Base-by-base conservation (phyloP, 1,140 invertebrate species). In the Epicauta chinensis region DNA sequence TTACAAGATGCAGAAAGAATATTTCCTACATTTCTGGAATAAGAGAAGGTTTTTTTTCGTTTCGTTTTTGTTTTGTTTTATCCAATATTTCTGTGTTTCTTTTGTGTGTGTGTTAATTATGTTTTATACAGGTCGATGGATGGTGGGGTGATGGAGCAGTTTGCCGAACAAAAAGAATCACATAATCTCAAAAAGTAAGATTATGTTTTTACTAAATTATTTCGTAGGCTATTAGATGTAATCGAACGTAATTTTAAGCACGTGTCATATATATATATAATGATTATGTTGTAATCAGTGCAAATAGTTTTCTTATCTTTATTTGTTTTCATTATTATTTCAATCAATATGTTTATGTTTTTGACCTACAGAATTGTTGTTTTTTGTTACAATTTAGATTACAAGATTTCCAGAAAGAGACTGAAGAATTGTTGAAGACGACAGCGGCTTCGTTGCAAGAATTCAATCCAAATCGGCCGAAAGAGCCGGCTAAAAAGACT, bases 351-450 rank as follows among this genome's bases (percentile, higher is more conserved):
- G n/a, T n/a, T n/a, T n/a, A n/a, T n/a, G n/a, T n/a, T n/a, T n/a
- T n/a, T n/a, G n/a, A n/a, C n/a, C n/a, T n/a, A n/a, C n/a, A n/a
- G n/a, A n/a, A n/a, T n/a, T n/a, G n/a, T n/a, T n/a, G n/a, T n/a
- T n/a, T n/a, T n/a, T n/a, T n/a, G n/a, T n/a, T n/a, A n/a, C n/a
- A n/a, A n/a, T n/a, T 1, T 23, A 60, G 47, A 32, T 52, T 57
- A 36, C 48, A 51, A 34, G 55, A 55, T 11, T 45, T 44, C 2
- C 48, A 42, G 23, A 57, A 41, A 23, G 53, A 60, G 29, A 54
- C 44, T 13, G 44, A 60, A 39, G 58, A 55, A 46, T 51, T 60
- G 37, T 41, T 60, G 36, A 44, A 43, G 12, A 56, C 34, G 41
- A 34, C 53, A 2, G 23, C 51, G 40, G 30, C 42, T 32, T 14